A percentile compares a stretch with the other conserved stretches of the same genome.
phyloP scores from a whole-genome alignment of 1,140 invertebrate genomes.

The Schlechtendalia chinensis region DNA sequence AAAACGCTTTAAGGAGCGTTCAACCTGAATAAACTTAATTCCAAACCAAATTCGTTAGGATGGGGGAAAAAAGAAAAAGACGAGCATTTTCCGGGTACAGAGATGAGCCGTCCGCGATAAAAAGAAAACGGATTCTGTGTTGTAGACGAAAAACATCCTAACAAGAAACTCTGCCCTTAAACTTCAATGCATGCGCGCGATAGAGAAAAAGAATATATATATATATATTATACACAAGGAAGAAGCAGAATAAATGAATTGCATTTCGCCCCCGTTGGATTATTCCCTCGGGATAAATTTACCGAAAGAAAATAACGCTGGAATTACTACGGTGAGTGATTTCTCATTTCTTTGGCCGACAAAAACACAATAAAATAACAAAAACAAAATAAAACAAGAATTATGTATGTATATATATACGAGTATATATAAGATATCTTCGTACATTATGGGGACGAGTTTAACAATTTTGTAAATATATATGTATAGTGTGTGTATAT shows the following conservation, averaged over 20 bases:
- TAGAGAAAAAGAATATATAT: neutral
- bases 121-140: constrained; percentile 38
- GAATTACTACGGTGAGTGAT: constrained; percentile 31
- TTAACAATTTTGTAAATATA: constrained; percentile 30
- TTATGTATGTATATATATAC: neutral
- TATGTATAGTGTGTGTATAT: no score
- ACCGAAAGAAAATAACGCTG: constrained; percentile 31
- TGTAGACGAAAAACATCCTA: constrained; percentile 37
- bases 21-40: constrained; percentile 43
- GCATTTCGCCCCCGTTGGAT: constrained; percentile 3
- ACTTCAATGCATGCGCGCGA: constrained; percentile 18
- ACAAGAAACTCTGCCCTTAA: constrained; percentile 26
- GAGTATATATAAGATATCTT: no score
- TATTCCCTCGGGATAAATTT: constrained; percentile 45
- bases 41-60: constrained; percentile 16
- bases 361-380: neutral
- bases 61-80: neutral
- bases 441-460: neutral
- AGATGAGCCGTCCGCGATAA: constrained; percentile 29
- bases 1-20: constrained; percentile 29
- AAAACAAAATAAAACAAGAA: neutral
- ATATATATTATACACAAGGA: neutral
- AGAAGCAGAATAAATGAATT: constrained; percentile 38
- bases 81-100: neutral
- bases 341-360: constrained; percentile 32